Conservation (phyloP, 2,888 invertebrate genomes). For the Bedellia somnulentella region DNA sequence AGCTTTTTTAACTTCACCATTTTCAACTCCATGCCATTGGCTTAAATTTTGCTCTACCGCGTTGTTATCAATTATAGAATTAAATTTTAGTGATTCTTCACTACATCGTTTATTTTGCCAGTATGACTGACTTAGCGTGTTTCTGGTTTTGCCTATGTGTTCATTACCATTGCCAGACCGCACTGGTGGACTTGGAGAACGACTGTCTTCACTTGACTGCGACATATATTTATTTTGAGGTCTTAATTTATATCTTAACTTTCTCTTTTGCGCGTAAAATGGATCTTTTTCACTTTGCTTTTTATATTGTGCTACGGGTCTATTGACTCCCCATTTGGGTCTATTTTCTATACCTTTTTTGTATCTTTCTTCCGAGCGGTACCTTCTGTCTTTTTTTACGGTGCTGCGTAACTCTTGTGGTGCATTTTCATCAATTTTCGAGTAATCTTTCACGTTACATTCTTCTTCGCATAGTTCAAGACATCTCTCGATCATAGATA, state of each 20-base stretch:
- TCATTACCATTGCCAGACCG: constrained; percentile 32
- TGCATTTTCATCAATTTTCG: constrained; percentile 51
- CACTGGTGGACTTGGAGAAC: constrained; percentile 56
- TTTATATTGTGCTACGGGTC: constrained; percentile 79
- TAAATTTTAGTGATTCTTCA: constrained; percentile 41
- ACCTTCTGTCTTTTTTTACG: constrained; percentile 53
- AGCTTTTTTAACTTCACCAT: constrained; percentile 22
- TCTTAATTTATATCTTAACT: constrained; percentile 67
- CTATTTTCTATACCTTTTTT: constrained; percentile 65
- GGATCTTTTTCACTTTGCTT: constrained; percentile 91
- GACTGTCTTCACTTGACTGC: constrained; percentile 66
- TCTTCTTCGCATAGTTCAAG: not conserved
- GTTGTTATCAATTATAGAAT: constrained; percentile 18
- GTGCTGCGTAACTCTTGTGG: constrained; percentile 47
- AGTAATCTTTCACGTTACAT: constrained; percentile 54
- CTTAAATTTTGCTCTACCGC: no score
- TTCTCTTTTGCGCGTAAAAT: constrained; percentile 72
- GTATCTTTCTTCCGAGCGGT: constrained; percentile 54
- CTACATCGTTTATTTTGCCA: constrained; percentile 48
- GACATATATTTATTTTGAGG: constrained; percentile 59
- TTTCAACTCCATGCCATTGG: no score
- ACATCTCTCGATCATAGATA: constrained; percentile 19
- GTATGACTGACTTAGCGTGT: constrained; percentile 50
- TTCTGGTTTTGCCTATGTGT: constrained; percentile 40
- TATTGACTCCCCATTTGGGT: constrained; percentile 75